Evolutionary conservation across 1,140 invertebrate genomes (phyloP).

Genomic region (Berghia stephanieae): DNA sequence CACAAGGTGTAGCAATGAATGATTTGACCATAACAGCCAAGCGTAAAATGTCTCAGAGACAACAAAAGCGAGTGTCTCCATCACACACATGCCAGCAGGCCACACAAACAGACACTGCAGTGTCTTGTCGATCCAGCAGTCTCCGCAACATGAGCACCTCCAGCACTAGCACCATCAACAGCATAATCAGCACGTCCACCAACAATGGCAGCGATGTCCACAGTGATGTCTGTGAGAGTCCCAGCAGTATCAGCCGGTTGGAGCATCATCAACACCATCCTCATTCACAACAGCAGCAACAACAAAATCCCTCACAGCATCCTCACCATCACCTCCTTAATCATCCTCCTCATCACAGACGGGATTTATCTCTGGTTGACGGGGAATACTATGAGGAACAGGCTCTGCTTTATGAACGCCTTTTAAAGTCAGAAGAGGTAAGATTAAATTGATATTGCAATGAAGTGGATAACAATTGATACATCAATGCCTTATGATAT

Average conservation of each 20-base stretch:
- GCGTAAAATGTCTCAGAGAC: slow-evolving; percentile 63
- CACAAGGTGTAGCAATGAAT: slow-evolving; percentile 43
- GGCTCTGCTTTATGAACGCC: slow-evolving; percentile 54
- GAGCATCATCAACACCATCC: too few relatives aligned
- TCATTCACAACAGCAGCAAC: too few relatives aligned
- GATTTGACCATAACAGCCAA: slow-evolving; percentile 59
- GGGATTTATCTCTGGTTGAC: slow-evolving; percentile 42
- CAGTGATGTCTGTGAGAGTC: too few relatives aligned
- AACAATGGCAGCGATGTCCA: too few relatives aligned
- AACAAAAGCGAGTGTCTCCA: slow-evolving; percentile 40
- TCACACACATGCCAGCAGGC: slow-evolving; percentile 42
- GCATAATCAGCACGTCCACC: slow-evolving; percentile 45
- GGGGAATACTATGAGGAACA: slow-evolving; percentile 61
- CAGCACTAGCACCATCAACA: background rate
- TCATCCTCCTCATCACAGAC: too few relatives aligned
- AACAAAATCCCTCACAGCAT: too few relatives aligned
- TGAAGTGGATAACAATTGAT: too few relatives aligned
- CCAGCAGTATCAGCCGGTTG: too few relatives aligned
- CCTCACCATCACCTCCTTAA: too few relatives aligned
- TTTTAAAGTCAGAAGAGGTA: slow-evolving; percentile 62
- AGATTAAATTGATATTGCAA: slow-evolving; percentile 11
- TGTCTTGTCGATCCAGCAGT: slow-evolving; percentile 19
- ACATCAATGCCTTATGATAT: too few relatives aligned
- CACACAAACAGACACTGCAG: slow-evolving; percentile 57
- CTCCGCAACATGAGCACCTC: slow-evolving; percentile 20